Evolutionary conservation across 2,888 invertebrate species (phyloP).

Genomic region (Eupithecia subumbrata): DNA sequence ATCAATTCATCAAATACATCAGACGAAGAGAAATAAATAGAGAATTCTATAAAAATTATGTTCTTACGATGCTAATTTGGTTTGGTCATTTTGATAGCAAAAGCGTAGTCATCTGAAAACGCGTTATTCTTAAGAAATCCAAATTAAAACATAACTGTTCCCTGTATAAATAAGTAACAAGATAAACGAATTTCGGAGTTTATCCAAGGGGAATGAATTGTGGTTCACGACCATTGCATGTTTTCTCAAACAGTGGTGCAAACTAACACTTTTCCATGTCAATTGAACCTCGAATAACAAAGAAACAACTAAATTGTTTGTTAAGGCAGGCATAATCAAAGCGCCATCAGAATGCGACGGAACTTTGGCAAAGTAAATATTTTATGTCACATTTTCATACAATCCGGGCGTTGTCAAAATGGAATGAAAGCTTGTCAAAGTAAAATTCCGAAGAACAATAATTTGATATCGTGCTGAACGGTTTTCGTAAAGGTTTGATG

Average conservation of each 20-base stretch:
- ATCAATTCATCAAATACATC: no score
- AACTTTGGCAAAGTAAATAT: no score
- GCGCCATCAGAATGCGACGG: no score
- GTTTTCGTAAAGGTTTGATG: no score
- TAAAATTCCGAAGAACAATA: no score
- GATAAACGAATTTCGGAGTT: slow-evolving; percentile 57
- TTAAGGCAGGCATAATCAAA: no score
- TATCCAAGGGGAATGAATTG: background rate
- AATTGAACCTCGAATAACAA: no score
- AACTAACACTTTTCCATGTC: background rate
- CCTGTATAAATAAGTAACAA: slow-evolving; percentile 49
- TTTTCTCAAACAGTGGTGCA: background rate
- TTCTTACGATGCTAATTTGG: background rate
- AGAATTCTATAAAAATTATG: background rate
- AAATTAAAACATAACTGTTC: slow-evolving; percentile 52
- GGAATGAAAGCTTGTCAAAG: no score
- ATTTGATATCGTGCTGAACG: background rate
- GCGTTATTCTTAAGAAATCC: slow-evolving; percentile 54
- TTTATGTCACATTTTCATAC: no score
- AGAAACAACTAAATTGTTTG: no score
- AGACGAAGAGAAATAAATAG: background rate
- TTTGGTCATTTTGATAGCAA: background rate
- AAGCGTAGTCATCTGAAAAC: slow-evolving; percentile 46
- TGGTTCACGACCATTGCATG: background rate
- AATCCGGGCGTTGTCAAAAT: no score